Conservation (phyloP, 2,888 invertebrate species). For the Podabrus alpinus region DNA sequence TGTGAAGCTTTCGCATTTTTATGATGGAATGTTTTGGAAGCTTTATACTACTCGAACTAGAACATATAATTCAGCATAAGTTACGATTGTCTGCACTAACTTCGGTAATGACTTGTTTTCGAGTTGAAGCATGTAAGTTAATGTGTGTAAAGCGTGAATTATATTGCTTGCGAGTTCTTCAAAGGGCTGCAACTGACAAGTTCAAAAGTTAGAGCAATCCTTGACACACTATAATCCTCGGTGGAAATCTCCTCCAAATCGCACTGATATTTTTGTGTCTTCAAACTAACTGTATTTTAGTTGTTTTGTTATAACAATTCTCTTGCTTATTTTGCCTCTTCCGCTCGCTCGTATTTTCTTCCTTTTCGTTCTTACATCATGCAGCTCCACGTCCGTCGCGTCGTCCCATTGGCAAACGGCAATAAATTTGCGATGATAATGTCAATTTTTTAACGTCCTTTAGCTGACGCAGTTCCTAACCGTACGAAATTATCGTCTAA, state of each 20-base stretch:
- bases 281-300: not conserved
- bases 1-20: constrained; percentile 13
- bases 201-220: constrained; percentile 29
- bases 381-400: not conserved
- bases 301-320: not conserved
- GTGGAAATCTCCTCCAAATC: constrained; percentile 9
- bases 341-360: too few relatives aligned
- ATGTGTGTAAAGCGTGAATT: constrained; percentile 33
- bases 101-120: constrained; percentile 49
- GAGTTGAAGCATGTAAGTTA: constrained; percentile 31
- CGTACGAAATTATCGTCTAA: not conserved
- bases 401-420: not conserved
- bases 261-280: constrained; percentile 1
- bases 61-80: constrained; percentile 39
- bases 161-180: constrained; percentile 31
- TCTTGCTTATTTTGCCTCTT: not conserved
- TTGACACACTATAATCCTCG: constrained; percentile 26
- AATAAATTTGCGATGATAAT: not conserved
- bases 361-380: not conserved
- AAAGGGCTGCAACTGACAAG: constrained; percentile 29
- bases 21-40: constrained; percentile 21
- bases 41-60: constrained; percentile 12
- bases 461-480: not conserved
- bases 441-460: not conserved
- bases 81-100: constrained; percentile 47